Conservation (phyloP, 2,888 invertebrate genomes). For the Cheilosia impressa region DNA sequence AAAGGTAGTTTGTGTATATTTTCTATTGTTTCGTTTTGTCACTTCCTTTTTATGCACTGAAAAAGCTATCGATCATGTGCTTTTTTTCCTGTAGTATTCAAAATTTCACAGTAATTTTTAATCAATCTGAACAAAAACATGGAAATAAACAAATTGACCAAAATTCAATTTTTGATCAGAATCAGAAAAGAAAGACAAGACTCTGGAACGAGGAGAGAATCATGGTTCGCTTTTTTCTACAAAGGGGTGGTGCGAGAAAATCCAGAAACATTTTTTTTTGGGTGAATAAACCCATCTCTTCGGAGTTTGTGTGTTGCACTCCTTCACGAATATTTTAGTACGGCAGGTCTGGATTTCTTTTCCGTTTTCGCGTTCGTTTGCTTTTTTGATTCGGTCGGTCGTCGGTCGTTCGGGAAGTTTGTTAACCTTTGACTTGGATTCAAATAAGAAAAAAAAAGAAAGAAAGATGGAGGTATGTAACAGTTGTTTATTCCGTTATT, state of each 20-base stretch:
- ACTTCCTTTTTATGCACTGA: slow-evolving; percentile 61
- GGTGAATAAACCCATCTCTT: slow-evolving; percentile 74
- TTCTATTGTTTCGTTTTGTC: slow-evolving; percentile 34
- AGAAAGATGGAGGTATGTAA: slow-evolving; percentile 65
- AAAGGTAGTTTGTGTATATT: slow-evolving; percentile 51
- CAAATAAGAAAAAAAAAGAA: slow-evolving; percentile 16
- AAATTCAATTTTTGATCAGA: not conserved
- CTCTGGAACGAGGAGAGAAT: not conserved
- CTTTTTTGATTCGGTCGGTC: slow-evolving; percentile 38
- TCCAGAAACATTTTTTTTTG: slow-evolving; percentile 63
- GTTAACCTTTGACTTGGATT: slow-evolving; percentile 75
- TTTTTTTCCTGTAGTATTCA: slow-evolving; percentile 33
- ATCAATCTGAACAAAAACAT: slow-evolving; percentile 13
- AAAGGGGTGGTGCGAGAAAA: slow-evolving; percentile 58
- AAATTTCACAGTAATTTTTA: slow-evolving; percentile 44
- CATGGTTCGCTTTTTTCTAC: not conserved
- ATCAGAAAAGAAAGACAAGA: slow-evolving; percentile 36
- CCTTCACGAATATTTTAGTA: slow-evolving; percentile 74
- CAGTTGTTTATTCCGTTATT: slow-evolving; percentile 41
- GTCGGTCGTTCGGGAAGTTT: slow-evolving; percentile 66
- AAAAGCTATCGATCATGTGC: slow-evolving; percentile 72
- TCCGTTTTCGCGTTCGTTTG: slow-evolving; percentile 64
- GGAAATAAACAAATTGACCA: slow-evolving; percentile 4
- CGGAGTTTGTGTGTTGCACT: slow-evolving; percentile 62
- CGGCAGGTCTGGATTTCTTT: slow-evolving; percentile 75